Conservation (phyloP, 64 coral and sea anemone genomes). For the Trachythela sp. region DNA sequence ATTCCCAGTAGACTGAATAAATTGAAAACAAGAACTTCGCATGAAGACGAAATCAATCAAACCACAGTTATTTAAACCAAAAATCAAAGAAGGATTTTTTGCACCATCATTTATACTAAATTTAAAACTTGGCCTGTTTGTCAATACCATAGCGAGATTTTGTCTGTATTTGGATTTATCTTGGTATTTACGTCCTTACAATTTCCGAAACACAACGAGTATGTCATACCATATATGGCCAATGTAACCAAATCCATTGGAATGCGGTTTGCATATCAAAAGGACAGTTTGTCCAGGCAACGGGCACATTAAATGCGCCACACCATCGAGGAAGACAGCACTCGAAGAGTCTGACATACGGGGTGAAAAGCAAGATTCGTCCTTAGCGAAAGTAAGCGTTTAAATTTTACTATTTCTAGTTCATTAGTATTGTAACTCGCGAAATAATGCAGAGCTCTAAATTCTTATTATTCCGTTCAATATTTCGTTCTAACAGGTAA, state of each 20-base stretch:
- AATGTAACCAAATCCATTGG: neutral
- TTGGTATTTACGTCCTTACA: neutral
- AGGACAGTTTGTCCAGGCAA: neutral
- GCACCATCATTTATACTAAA: neutral
- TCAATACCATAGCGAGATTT: neutral
- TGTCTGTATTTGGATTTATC: slow-evolving; percentile 1
- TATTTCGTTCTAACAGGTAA: neutral
- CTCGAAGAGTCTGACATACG: neutral
- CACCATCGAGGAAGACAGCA: neutral
- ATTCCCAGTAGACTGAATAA: neutral
- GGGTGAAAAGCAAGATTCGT: neutral
- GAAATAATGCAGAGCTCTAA: neutral
- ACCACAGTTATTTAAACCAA: no score
- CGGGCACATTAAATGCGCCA: neutral
- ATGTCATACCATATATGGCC: neutral
- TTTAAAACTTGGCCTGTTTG: neutral
- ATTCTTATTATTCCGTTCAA: neutral
- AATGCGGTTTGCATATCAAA: neutral
- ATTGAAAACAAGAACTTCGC: neutral
- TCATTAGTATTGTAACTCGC: neutral
- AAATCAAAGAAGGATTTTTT: neutral
- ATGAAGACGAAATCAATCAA: no score
- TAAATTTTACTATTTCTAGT: neutral
- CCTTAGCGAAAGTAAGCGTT: neutral
- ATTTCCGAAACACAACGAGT: neutral